These are phyloP conservation scores for Pseudois nayaur DNA, from an alignment of 2,113 vertebrate genomes.

Conservation along the genomic window DNA sequence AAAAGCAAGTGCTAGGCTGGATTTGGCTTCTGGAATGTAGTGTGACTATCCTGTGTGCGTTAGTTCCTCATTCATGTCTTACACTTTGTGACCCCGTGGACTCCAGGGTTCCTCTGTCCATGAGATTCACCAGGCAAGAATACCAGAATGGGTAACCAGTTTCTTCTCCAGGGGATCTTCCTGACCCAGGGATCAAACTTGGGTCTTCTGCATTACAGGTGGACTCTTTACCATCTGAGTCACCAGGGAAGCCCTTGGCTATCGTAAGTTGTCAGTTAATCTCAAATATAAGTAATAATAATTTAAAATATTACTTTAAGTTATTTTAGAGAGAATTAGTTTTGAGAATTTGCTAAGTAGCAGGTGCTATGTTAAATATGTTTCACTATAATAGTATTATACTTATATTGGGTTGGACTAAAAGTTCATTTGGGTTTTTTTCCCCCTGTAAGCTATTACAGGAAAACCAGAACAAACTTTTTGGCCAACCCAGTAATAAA, in stretches of 20 bases:
- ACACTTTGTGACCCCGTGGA: not conserved
- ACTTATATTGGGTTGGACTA: not conserved
- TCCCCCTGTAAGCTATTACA: rapidly evolving
- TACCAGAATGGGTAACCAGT: not conserved
- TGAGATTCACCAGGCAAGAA: not conserved
- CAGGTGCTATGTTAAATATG: not conserved
- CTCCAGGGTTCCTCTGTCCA: not conserved
- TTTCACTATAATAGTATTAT: not conserved
- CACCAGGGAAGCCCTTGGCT: not conserved
- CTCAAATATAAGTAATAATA: not conserved
- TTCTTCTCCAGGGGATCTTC: not conserved
- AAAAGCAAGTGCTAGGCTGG: not conserved
- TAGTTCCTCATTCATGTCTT: not conserved
- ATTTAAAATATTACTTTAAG: not conserved
- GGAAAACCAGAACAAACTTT: not conserved
- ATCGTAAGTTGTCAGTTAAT: not conserved
- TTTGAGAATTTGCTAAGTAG: not conserved
- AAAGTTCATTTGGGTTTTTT: not conserved
- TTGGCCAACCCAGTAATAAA: not conserved
- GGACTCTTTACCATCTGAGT: not conserved
- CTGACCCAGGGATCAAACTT: not conserved
- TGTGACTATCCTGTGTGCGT: not conserved
- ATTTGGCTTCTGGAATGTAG: not conserved
- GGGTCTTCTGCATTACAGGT: not conserved
- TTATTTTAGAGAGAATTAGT: not conserved